Conservation (phyloP, 1,140 invertebrate species). For the Carposina sasakii region DNA sequence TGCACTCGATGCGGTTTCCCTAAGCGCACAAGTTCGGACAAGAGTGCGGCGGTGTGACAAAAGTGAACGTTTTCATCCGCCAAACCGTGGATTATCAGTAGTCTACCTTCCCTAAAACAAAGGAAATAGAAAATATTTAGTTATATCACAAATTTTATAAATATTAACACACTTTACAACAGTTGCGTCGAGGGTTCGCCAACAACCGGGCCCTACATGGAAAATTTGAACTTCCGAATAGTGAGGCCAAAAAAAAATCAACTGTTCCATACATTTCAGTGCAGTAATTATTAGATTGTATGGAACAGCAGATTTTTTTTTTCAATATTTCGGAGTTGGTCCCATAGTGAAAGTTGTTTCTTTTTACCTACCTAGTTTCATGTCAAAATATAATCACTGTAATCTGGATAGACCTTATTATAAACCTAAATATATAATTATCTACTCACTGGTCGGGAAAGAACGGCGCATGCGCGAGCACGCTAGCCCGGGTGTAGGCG, state of each 20-base stretch:
- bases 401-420: not conserved
- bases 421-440: not conserved
- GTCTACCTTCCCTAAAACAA: conserved; percentile 84
- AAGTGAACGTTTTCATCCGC: conserved; percentile 99
- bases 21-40: conserved; percentile 90
- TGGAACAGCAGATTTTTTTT: too few species aligned
- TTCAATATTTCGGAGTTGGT: too few species aligned
- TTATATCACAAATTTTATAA: not conserved
- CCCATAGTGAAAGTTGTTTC: too few species aligned
- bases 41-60: conserved; percentile 92
- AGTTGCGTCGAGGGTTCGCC: not conserved
- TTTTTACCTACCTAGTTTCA: too few species aligned
- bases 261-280: not conserved
- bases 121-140: not conserved
- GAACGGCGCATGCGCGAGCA: conserved; percentile 79
- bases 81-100: conserved; percentile 97
- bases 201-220: too few species aligned
- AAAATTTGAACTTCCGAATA: too few species aligned
- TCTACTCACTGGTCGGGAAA: conserved; percentile 91
- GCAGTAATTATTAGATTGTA: too few species aligned
- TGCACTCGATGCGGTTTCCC: conserved; percentile 83
- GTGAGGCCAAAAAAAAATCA: too few species aligned
- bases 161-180: not conserved
- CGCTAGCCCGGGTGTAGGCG: conserved; percentile 57
- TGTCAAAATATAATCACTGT: too few species aligned